A percentile compares a stretch with the other conserved stretches of the same genome.
Evolutionary conservation across 1,140 invertebrate species (phyloP).

Genomic region (Phortica variegata): DNA sequence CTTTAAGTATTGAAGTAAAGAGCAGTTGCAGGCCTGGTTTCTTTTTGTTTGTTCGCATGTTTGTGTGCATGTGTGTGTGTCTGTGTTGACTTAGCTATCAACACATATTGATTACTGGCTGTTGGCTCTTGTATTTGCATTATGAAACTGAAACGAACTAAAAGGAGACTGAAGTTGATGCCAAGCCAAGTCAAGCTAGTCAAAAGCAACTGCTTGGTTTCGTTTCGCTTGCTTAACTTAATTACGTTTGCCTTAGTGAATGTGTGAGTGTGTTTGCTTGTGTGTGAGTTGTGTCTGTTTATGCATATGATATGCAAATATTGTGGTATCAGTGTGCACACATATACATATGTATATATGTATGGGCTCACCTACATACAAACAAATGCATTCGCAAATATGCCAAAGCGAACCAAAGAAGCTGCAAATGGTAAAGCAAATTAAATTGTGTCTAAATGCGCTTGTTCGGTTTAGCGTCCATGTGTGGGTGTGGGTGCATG

Average conservation of each 20-base stretch:
- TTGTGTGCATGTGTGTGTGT: slow-evolving; percentile 6
- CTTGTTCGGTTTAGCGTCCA: neutral
- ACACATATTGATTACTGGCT: no score
- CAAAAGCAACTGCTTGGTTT: slow-evolving; percentile 13
- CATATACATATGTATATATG: neutral
- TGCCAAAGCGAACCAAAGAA: neutral
- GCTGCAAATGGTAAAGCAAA: neutral
- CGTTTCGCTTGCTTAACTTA: no score
- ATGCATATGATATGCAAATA: slow-evolving; percentile 55
- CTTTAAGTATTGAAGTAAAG: no score
- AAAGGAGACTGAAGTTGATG: neutral
- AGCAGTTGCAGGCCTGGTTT: neutral
- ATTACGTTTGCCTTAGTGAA: slow-evolving; percentile 40
- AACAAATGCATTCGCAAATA: neutral
- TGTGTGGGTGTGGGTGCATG: neutral
- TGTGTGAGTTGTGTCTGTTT: slow-evolving; percentile 37
- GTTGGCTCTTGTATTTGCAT: neutral
- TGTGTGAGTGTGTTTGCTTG: slow-evolving; percentile 3
- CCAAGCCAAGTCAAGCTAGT: neutral
- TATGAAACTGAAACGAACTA: neutral
- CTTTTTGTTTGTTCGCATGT: neutral
- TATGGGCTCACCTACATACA: neutral
- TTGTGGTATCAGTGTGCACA: slow-evolving; percentile 41
- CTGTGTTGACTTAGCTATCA: no score
- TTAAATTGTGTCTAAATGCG: neutral